Evolutionary conservation across 2,888 invertebrate species (phyloP).

Genomic region (Hydraecia micacea): DNA sequence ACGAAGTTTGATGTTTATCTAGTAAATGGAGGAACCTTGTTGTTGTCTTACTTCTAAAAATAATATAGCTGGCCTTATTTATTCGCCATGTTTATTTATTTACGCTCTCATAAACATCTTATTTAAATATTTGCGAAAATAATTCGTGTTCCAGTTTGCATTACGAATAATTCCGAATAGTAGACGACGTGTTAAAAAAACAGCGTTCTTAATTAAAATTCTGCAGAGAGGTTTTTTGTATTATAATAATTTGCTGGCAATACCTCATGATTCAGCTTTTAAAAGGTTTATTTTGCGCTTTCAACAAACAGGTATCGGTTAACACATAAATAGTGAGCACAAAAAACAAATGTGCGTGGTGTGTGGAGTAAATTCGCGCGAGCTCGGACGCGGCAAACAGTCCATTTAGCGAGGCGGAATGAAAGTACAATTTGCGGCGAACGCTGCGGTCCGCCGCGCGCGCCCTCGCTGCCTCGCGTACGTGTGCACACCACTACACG

Average conservation of each 20-base stretch:
- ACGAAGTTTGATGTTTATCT: slow-evolving; percentile 74
- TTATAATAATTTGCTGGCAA: slow-evolving; percentile 10
- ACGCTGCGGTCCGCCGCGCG: slow-evolving; percentile 67
- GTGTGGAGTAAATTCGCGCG: slow-evolving; percentile 64
- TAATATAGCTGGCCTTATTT: slow-evolving; percentile 55
- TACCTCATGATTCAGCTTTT: slow-evolving; percentile 11
- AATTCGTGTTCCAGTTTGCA: slow-evolving; percentile 44
- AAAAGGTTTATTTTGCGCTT: slow-evolving; percentile 40
- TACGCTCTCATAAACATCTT: slow-evolving; percentile 53
- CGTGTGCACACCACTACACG: slow-evolving; percentile 44
- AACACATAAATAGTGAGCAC: slow-evolving; percentile 58
- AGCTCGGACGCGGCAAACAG: slow-evolving; percentile 75
- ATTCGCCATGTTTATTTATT: slow-evolving; percentile 60
- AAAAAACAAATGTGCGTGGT: slow-evolving; percentile 58
- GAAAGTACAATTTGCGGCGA: slow-evolving; percentile 82
- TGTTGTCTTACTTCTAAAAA: slow-evolving; percentile 59
- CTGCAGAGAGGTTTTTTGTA: not conserved
- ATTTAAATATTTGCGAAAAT: slow-evolving; percentile 55
- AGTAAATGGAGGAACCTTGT: slow-evolving; percentile 71
- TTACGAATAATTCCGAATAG: slow-evolving; percentile 36
- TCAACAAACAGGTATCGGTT: slow-evolving; percentile 55
- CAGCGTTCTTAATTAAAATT: slow-evolving; percentile 41
- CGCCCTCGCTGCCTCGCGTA: slow-evolving; percentile 51
- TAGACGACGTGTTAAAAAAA: slow-evolving; percentile 30
- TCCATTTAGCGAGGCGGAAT: slow-evolving; percentile 78